These are phyloP conservation scores for Onychostruthus taczanowskii DNA, from an alignment of 2,113 vertebrate genomes.

Conservation along the genomic window DNA sequence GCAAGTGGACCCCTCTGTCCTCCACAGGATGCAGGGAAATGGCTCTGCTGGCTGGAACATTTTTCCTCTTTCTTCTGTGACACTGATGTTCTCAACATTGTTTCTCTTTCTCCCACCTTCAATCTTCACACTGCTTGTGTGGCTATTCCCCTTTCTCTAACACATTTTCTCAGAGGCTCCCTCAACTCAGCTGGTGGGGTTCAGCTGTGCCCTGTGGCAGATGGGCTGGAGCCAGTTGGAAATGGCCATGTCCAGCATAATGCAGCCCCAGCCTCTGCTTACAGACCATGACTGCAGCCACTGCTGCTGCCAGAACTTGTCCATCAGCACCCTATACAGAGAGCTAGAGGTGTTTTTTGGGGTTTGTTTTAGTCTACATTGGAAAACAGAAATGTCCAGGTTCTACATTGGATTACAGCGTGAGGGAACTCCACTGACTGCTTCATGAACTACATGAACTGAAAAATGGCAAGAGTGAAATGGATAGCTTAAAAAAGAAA, in stretches of 20 bases:
- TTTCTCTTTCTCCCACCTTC: background rate
- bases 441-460: background rate
- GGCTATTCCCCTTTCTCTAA: background rate
- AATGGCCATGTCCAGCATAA: too few species aligned
- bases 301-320: fast-evolving
- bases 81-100: background rate
- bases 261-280: background rate
- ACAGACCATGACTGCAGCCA: background rate
- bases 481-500: background rate
- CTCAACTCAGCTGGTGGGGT: background rate
- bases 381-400: background rate
- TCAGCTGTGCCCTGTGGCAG: background rate
- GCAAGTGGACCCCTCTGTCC: fast-evolving
- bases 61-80: background rate
- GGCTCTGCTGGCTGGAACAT: background rate
- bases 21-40: background rate
- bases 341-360: background rate
- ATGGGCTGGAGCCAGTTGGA: background rate
- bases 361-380: background rate
- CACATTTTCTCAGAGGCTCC: fast-evolving
- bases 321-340: fast-evolving
- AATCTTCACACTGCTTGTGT: background rate
- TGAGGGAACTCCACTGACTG: background rate
- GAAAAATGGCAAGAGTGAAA: background rate
- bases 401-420: background rate